Evolutionary conservation across 2,888 invertebrate species (phyloP), one percentile per base, ranked within the genome.

Genomic region (Athalia cordata): DNA sequence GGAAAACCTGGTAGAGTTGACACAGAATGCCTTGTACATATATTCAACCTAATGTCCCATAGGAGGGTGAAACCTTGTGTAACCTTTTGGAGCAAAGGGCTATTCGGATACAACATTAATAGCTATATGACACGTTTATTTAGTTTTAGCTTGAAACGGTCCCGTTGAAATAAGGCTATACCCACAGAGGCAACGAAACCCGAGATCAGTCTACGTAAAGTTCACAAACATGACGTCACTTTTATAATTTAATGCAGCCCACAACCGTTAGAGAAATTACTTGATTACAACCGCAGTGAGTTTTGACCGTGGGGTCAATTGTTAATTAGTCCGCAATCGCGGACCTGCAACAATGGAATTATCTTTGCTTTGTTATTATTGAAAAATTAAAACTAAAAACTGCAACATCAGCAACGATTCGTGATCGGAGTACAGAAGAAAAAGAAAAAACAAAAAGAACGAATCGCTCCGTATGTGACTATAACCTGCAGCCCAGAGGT

Each of bases 171-270:
- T 55, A n/a, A 9, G 43, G 13, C 59, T 45, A 57, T n/a, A n/a
- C n/a, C 13, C 8, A 47, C 52, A 13, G 7, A 29, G 29, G 4
- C 29, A 29, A 68, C 55, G 29, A n/a, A 55, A 68, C 68, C 29
- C 68, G 50, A 52, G 29, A 68, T 29, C 29, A 29, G 29, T 29
- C 29, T 29, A 29, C 29, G 55, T 9, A 68, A 68, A 68, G 50
- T 68, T 52, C 50, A 68, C 52, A 43, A 5, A 45, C 59, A 47
- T 59, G 57, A 72, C 47, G 59, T 59, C 72, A 72, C 59, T 47
- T 57, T 72, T 59, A 15, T 59, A 72, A 72, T 59, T 59, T 45
- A 59, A 5, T 11, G 72, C 72, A 72, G 57, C 72, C 72, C 45
- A 72, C 59, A 59, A 57, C 15, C 47, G 57, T 59, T 72, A 59